Evolutionary conservation across 2,113 vertebrate species (phyloP), one percentile per base, ranked within the genome.

Genomic region (Chaenogobius annularis): DNA sequence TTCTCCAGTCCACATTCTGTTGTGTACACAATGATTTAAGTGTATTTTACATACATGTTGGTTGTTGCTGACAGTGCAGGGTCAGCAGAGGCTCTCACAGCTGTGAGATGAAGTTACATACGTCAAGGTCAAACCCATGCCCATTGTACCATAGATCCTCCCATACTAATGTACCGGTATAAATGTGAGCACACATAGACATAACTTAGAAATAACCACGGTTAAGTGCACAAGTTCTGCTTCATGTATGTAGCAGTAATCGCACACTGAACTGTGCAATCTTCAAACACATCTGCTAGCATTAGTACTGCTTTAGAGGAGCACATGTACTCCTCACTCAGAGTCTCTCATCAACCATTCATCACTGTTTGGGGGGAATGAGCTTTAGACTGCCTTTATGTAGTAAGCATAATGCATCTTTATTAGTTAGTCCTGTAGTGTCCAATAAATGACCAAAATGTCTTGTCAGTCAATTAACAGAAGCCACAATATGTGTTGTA

Each of bases 201-300:
- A 58, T 23, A 5, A 23, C 23, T 0, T 54, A 19, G 10, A 52
- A 12, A 71, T 10, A 4, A 14, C 37, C 14, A 40, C 19, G 15
- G 52, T 66, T 74, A 69, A 69, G 58, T 62, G 66, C 54, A 68
- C 72, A 22, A 48, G 23, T 61, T 20, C 3, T 56, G 62, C 54
- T 54, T 43, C 63, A 65, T 64, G 7, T 10, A 10, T 1, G 23
- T 46, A n/a, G 76, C 56, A 71, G 65, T 20, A 64, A 72, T 77
- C 81, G 76, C 65, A 68, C 8, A 14, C 69, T 68, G 62, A 68
- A 64, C 31, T 81, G 63, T 77, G 77, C 46, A 56, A 69, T 67
- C 48, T 75, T 31, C 73, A 80, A 74, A 81, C 78, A 71, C 63
- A 56, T 43, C 73, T 20, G 55, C n/a, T 69, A 62, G 66, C 59